Evolutionary conservation across 2,113 vertebrate genomes (phyloP), one percentile per base, ranked within the genome.

Genomic region (Otus sunia): DNA sequence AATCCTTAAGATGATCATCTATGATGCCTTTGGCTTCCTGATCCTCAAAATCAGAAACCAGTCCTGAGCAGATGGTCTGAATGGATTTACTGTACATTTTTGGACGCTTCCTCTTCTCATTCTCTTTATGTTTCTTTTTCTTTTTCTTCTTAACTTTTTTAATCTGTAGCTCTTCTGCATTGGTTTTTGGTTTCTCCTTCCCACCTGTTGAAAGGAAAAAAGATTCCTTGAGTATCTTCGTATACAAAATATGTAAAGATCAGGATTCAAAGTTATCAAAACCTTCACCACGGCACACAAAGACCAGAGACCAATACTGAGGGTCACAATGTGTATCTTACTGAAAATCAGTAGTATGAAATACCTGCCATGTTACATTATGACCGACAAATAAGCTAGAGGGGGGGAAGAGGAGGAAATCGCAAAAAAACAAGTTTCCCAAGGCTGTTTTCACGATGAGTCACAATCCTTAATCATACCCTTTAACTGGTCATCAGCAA

Each of bases 121-220:
- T 99, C 86, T 99, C 99, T 99, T 99, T 99, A 95, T 99, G 99
- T 99, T 99, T 99, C 99, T 99, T 99, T 98, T 99, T 99, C 99
- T 99, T 99, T 99, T 99, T 99, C 98, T 99, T 99, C 98, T 99
- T 99, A n/a, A 99, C 99, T 96, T 99, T 99, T 98, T 99, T 99
- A 94, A 99, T 99, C 98, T 99, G 99, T 94, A 99, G 98, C 94
- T 99, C 99, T 95, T 99, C 99, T 2, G 97, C 92, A 96, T 98
- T 98, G 79, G 98, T 97, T 98, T 99, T 99, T 94, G 98, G 97
- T 96, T 99, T 99, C 95, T 99, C 99, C 96, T 99, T 99, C 74
- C 98, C 98, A 97, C 98, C 99, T 99, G 97, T 96, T 89, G 79
- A 98, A 43, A 88, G 64, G 95, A 92, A 96, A 76, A 69, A 64